Evolutionary conservation across 2,888 invertebrate species (phyloP).

Genomic region (Sepioteuthis lessoniana): DNA sequence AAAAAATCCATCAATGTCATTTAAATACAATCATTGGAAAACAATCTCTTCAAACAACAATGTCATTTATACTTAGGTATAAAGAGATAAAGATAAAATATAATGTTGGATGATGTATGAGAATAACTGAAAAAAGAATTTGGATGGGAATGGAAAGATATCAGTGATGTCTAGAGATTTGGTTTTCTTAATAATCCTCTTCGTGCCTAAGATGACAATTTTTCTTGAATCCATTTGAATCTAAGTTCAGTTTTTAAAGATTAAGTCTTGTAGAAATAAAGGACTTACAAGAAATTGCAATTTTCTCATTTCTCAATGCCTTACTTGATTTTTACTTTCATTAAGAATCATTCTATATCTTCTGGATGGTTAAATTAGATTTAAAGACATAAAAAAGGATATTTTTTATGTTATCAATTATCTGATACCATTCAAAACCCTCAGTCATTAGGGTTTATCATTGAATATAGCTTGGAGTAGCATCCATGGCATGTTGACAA

Average conservation of each 20-base stretch:
- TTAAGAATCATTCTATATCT: not conserved
- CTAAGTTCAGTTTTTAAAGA: not conserved
- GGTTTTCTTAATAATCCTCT: not conserved
- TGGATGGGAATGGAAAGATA: not conserved
- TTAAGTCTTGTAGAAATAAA: not conserved
- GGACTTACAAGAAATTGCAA: not conserved
- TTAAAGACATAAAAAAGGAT: not conserved
- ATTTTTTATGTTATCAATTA: too few species aligned
- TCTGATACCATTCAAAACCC: too few species aligned
- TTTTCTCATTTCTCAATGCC: not conserved
- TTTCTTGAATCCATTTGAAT: not conserved
- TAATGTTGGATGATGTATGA: not conserved
- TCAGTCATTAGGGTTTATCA: too few species aligned
- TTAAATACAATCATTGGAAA: constrained; percentile 4
- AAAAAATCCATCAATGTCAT: not conserved
- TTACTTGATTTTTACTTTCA: too few species aligned
- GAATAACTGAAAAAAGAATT: not conserved
- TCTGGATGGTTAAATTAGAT: not conserved
- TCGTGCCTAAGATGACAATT: not conserved
- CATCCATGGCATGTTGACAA: too few species aligned
- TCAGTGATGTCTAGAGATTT: not conserved
- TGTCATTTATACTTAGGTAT: not conserved
- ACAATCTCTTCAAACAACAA: not conserved
- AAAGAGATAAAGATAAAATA: not conserved
- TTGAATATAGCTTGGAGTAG: too few species aligned